Base-by-base conservation (phyloP, 2,113 vertebrate species). In the Pteropus alecto region DNA sequence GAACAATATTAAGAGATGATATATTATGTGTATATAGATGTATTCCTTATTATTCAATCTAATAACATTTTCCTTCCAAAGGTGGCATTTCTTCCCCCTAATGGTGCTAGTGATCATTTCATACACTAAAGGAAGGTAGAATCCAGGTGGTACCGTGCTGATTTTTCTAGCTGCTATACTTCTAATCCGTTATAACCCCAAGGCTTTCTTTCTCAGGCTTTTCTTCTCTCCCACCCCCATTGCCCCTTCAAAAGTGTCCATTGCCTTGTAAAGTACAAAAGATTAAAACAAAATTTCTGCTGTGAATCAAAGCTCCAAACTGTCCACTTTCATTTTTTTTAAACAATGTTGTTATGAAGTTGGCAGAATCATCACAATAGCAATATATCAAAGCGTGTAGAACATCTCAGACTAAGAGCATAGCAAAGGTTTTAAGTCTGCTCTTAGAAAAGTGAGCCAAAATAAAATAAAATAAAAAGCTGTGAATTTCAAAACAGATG, bases 251-350 rank as follows among this genome's bases (percentile, higher is more conserved):
- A 89, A 97, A 89, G 28, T 43, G 8, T 7, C 84, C 41, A 87
- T 94, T 97, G 74, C 48, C 60, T 94, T 96, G n/a, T 78, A 87
- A 95, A 96, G 46, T 63, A 96, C 77, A 96, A 97, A 96, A 93
- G 73, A 97, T 83, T 97, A 94, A 96, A 43, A 30, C 95, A 97
- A 97, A 84, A 14, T 89, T 91, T 26, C 77, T 86, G 54, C 81
- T 97, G 94, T 90, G 96, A 97, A 95, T 79, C 96, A 95, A 94
- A 95, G 41, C 48, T 54, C 54, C 33, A 85, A 94, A 92, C 85
- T 93, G 54, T 85, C 61, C 86, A 91, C 93, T 97, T 95, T 96
- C 41, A 76, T 93, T 95, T 81, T 95, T 94, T 95, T 94, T 77
- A 78, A 96, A 94, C 41, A 87, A 24, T 92, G 38, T 78, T 78